Evolutionary conservation across 2,888 invertebrate species (phyloP), one percentile per base, ranked within the genome.

Genomic region (Ichneumoninae sp.): DNA sequence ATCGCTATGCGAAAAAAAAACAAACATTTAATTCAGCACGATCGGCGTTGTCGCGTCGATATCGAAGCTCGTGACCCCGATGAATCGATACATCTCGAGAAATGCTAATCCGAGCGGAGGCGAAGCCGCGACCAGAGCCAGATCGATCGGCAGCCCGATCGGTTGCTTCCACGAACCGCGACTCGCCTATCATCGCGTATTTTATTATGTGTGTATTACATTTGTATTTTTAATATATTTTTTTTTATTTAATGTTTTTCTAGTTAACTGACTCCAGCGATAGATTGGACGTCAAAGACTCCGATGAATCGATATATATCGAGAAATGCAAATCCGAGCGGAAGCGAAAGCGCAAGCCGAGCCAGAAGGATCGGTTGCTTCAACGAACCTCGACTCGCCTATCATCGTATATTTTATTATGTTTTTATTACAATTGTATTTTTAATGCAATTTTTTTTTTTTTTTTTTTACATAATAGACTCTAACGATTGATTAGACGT

Each of bases 211-310:
- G 44, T 73, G 3, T 13, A 54, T 26, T 71, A 13, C 63, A 0
- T 63, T 22, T 3, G 44, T 66, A 47, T 47, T 47, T 47, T 16
- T 47, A 13, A 47, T 47, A 16, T 47, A 13, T 65, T 63, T 78
- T 69, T 69, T 63, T 44, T 36, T 10, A 10, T 10, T 33, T 33
- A 33, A 33, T 33, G 7, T n/a, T 19, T 65, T 70, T 63, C 22
- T 36, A 50, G 10, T 4, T 22, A 30, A 36, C 19, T 66, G 44
- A 78, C 74, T 44, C 69, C 52, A 54, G 75, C 54, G 74, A 79
- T 75, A 60, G 66, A 81, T 77, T 33, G 57, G 82, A 71, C 77
- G 71, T 74, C 33, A 36, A 50, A 81, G 80, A 81, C 74, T 74
- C 68, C 80, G 74, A 74, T 81, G 60, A 74, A 68, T 68, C 80